Percentiles rank a stretch among this genome's conserved stretches.
Evolutionary conservation across 1,140 invertebrate genomes (phyloP).

Genomic region (Zaprionus kolodkinae): DNA sequence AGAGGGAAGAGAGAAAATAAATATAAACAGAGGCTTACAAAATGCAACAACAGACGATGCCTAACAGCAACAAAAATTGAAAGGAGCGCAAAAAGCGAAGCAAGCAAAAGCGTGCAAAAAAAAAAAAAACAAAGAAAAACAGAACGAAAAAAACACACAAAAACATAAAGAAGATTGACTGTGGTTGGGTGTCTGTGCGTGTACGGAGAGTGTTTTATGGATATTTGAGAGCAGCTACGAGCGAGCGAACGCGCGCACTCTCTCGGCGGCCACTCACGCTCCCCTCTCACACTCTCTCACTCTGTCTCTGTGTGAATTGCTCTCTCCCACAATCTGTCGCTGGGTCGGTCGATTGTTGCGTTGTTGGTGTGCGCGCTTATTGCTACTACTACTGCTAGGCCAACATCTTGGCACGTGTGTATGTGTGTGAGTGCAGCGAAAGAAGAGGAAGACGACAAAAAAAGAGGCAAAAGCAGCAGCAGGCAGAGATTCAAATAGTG

Average conservation of each 20-base stretch:
- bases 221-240: conserved; percentile 26
- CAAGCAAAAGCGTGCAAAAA: conserved; percentile 2
- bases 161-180: not conserved
- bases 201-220: conserved; percentile 35
- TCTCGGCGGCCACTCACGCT: conserved; percentile 11
- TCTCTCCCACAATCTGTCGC: not conserved
- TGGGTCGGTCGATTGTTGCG: not conserved
- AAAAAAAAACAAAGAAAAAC: not conserved
- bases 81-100: conserved; percentile 14
- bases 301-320: not conserved
- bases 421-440: not conserved
- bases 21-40: conserved; percentile 45
- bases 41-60: conserved; percentile 49
- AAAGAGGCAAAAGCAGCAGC: too few species aligned
- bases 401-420: not conserved
- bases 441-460: not conserved
- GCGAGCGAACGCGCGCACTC: conserved; percentile 18
- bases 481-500: conserved; percentile 1
- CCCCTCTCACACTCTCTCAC: conserved; percentile 6
- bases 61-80: conserved; percentile 16
- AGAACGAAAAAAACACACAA: not conserved
- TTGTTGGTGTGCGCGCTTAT: not conserved
- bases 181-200: conserved; percentile 10
- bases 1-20: conserved; percentile 16
- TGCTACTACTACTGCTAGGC: not conserved